Base-by-base conservation (phyloP, 2,888 invertebrate species). In the Drosophila buzzatii region DNA sequence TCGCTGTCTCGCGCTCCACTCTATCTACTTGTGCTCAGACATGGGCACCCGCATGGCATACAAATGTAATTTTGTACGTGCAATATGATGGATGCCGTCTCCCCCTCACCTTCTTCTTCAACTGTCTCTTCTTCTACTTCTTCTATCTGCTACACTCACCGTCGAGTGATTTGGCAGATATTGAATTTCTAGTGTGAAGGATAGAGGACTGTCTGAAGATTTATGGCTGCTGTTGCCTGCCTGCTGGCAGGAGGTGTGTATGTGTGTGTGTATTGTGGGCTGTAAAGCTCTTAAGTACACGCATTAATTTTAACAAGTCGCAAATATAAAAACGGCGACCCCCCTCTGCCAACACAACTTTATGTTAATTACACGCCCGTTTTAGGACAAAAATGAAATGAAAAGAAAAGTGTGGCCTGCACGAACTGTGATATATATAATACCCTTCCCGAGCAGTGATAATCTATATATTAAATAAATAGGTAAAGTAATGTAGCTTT, bases 171-270 rank as follows among this genome's bases (percentile, higher is more conserved):
- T 73, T 73, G 67, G 66, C 67, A 63, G 73, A 57, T 83, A 80
- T 80, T 81, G 72, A 81, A 79, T 82, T 81, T 81, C 83, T 75
- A 83, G 81, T 72, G 55, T 64, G 63, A 77, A 82, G 82, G 83
- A 82, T 68, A 79, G 62, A 70, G 71, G 62, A 57, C 53, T 49
- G 62, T 41, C 27, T 45, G 37, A 64, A 77, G 65, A 78, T 78
- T 77, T 81, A 81, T 81, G 44, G 47, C 73, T 35, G 33, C 47
- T 39, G 35, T 27, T 27, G 27, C 6, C 66, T 31, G 35, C 49
- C 33, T 49, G 51, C 44, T 37, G 55, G 51, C 56, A 62, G 53
- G 31, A 68, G 18, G 23, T 49, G 44, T 16, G 12, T 27, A 12
- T 20, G 20, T 56, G 12, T 27, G 39, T 31, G 16, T 27, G 37